phyloP scores from a whole-genome alignment of 2,888 invertebrate genomes.

The Hymenopus coronatus region DNA sequence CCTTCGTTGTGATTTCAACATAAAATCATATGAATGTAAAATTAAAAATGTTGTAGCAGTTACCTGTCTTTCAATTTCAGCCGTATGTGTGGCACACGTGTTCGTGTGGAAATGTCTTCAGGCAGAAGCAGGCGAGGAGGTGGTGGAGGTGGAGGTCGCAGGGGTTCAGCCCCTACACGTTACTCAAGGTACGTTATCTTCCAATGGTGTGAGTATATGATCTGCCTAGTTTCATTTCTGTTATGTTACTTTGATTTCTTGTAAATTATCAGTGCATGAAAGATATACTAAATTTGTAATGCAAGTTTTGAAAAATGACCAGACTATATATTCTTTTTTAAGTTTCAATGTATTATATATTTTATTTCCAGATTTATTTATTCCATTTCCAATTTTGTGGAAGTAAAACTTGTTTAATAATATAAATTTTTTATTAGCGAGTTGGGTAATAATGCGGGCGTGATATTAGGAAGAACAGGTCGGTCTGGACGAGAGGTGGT shows the following conservation, averaged over 20 bases:
- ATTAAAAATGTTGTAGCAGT: no score
- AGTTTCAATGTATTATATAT: neutral
- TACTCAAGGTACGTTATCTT: slow-evolving; percentile 27
- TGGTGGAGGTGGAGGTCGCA: slow-evolving; percentile 56
- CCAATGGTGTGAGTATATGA: neutral
- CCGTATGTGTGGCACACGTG: slow-evolving; percentile 83
- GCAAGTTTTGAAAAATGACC: neutral
- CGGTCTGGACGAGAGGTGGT: slow-evolving; percentile 32
- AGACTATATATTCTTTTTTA: neutral
- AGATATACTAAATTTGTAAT: neutral
- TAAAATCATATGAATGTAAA: no score
- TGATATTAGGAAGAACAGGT: neutral
- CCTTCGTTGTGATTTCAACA: no score
- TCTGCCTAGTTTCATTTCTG: neutral
- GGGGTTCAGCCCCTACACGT: slow-evolving; percentile 29
- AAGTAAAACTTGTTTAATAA: neutral
- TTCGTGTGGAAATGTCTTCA: slow-evolving; percentile 90
- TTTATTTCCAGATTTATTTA: neutral
- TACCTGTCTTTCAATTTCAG: slow-evolving; percentile 48
- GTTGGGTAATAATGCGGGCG: neutral
- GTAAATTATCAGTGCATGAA: neutral
- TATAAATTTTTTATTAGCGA: neutral
- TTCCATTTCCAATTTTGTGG: neutral
- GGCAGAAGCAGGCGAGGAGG: slow-evolving; percentile 68
- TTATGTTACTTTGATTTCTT: neutral